phyloP scores from a whole-genome alignment of 2,888 invertebrate species.

The Allacma fusca region DNA sequence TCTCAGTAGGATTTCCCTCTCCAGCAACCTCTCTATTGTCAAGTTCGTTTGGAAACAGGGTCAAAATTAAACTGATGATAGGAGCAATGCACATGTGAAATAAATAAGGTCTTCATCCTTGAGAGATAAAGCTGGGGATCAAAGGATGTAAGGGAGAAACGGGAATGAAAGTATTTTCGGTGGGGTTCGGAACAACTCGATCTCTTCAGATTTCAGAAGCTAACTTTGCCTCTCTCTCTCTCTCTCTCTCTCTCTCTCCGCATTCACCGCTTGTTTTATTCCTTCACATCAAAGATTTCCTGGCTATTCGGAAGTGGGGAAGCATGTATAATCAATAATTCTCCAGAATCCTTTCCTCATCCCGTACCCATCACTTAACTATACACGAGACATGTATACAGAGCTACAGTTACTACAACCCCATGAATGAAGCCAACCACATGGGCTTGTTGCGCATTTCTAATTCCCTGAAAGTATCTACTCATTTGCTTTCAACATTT shows the following conservation, averaged over 20 bases:
- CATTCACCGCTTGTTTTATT: background rate
- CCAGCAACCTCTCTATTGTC: background rate
- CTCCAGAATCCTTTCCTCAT: background rate
- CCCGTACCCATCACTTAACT: background rate
- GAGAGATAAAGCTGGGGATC: background rate
- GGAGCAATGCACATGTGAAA: background rate
- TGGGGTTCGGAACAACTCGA: background rate
- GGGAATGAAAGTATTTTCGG: background rate
- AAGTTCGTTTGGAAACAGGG: background rate
- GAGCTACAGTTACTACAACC: too few relatives aligned
- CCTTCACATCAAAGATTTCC: background rate
- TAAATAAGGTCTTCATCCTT: slow-evolving; percentile 2
- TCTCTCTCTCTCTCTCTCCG: background rate
- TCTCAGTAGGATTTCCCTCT: background rate
- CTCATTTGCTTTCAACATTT: too few relatives aligned
- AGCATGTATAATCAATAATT: slow-evolving; percentile 12
- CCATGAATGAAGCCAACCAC: too few relatives aligned
- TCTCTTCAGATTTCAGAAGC: background rate
- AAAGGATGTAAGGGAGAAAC: background rate
- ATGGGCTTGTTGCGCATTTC: too few relatives aligned
- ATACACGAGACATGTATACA: too few relatives aligned
- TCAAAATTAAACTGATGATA: background rate
- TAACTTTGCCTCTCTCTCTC: background rate
- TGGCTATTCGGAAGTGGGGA: background rate
- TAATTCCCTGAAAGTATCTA: too few relatives aligned